Evolutionary conservation across 2,113 vertebrate species (phyloP), one percentile per base, ranked within the genome.

Genomic region (Eurystomus gularis): DNA sequence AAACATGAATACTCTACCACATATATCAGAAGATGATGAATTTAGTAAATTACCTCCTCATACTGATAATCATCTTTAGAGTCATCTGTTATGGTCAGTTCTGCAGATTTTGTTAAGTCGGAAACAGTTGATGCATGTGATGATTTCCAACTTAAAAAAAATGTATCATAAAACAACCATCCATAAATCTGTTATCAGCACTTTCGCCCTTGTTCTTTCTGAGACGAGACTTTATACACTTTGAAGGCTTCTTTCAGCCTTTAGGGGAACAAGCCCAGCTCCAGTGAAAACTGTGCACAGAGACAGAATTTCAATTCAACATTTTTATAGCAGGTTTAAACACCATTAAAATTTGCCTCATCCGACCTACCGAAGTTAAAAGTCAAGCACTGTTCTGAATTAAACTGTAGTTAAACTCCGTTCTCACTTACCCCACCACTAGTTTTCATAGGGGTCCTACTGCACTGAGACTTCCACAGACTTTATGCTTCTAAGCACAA

Each of bases 61-160:
- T 98, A 98, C 48, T 98, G 97, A 90, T 97, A 98, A 49, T 98
- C 98, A 84, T 98, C 98, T 42, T 98, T 97, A 17, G 94, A 97
- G 46, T 98, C 93, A 23, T 97, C 97, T 29, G 95, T 96, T 94
- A 98, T 29, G 17, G 96, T 93, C 44, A 98, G 33, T 6, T 94
- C 98, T 98, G 95, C 52, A 94, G 49, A 37, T 88, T 82, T 79
- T 78, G 98, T 98, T 96, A 98, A 98, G 98, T 88, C 64, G 94
- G 61, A 95, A 97, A 91, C 39, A 93, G 78, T 82, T 88, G 90
- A 85, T 55, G 42, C 33, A 78, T 7, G 7, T 8, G 39, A 89
- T 24, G 17, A 72, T 20, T 48, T 79, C 15, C n/a, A 95, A 66
- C 15, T 81, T 93, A 3, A 23, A 16, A 37, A 35, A 58, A 68